Evolutionary conservation across 2,113 vertebrate genomes (phyloP), one percentile per base, ranked within the genome.

Genomic region (Mirounga angustirostris): DNA sequence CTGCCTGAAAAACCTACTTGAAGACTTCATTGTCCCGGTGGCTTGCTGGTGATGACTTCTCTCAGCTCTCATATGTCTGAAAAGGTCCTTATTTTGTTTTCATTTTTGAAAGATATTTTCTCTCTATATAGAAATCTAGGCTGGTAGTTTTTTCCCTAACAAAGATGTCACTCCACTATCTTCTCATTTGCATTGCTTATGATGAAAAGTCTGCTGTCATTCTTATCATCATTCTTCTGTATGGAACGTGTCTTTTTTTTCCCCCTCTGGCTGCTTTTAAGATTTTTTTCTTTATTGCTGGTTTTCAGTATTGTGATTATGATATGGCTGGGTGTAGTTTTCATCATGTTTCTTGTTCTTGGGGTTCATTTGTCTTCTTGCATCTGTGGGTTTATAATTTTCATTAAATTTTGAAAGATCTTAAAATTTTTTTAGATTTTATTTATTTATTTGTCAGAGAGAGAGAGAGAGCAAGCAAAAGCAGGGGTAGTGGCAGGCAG

Each of bases 261-360:
- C 6, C 14, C 14, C 3, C 36, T 61, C 69, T 30, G 30, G 69
- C 24, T 82, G 54, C 54, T 82, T 80, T 81, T 36, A 40, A 82
- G 54, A 50, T 33, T 74, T 94, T 94, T 94, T 59, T 65, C 76
- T 88, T 71, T 61, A 81, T 94, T 80, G 58, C 52, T 95, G 56
- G 24, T 89, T 54, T 73, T 83, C 43, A 63, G 86, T 74, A 63
- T n/a, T 74, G 56, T 82, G 43, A 30, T 63, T 52, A 74, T 43
- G 26, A 79, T 19, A 43, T 26, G 14, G 26, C 22, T 54, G 18
- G 26, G 52, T 89, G 54, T 33, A 61, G 63, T 59, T 59, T 73
- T 89, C 73, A 73, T 82, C 10, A 24, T 26, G 43, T 52, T 82
- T 52, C 52, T 88, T 89, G 30, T 79, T 80, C 21, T 69, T 36